Percentiles rank a stretch among this genome's conserved stretches.
Evolutionary conservation across 2,113 vertebrate genomes (phyloP).

Genomic region (Tor tambroides): DNA sequence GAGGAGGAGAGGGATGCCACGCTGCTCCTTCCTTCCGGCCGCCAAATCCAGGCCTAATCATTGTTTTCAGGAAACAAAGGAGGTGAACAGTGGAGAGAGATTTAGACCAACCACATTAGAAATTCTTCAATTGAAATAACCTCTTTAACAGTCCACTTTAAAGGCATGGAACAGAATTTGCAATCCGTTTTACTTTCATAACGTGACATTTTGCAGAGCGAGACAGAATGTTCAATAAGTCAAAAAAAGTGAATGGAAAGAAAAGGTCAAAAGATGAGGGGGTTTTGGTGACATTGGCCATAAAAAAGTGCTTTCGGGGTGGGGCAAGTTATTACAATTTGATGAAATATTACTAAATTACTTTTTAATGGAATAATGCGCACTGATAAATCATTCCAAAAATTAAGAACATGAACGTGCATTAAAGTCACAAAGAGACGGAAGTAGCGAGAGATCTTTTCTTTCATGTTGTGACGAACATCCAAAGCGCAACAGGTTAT

Average conservation of each 20-base stretch:
- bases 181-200: not conserved
- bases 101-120: not conserved
- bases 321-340: not conserved
- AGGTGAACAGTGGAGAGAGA: not conserved
- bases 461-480: not conserved
- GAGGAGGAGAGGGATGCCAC: constrained; percentile 61
- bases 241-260: not conserved
- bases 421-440: not conserved
- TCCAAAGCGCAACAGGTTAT: not conserved
- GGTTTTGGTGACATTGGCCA: not conserved
- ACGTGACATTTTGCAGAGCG: not conserved
- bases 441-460: not conserved
- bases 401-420: not conserved
- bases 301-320: not conserved
- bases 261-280: not conserved
- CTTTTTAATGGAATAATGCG: not conserved
- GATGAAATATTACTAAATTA: not conserved
- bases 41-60: constrained; percentile 38
- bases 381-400: not conserved
- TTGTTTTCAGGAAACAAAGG: not conserved
- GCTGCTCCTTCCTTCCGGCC: constrained; percentile 22
- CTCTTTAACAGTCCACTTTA: not conserved
- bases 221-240: not conserved
- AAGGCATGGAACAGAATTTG: not conserved
- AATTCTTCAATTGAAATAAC: not conserved